Evolutionary conservation across 2,888 invertebrate genomes (phyloP).

Genomic region (Colletes collaris): DNA sequence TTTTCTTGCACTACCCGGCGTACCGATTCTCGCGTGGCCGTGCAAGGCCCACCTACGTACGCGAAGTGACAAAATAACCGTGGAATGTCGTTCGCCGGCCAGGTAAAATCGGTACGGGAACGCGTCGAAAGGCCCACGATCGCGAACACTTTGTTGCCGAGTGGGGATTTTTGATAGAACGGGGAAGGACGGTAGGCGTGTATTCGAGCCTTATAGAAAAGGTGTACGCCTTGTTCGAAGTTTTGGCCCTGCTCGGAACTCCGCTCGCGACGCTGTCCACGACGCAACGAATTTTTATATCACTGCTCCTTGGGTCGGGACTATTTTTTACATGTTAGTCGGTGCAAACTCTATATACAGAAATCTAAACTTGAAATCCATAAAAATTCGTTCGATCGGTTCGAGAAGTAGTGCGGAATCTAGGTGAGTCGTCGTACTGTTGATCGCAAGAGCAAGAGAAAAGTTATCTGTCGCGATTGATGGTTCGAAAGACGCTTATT

Average conservation of each 20-base stretch:
- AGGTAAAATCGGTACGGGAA: constrained; percentile 37
- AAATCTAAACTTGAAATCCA: too few species aligned
- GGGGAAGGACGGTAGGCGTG: constrained; percentile 15
- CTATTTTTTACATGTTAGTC: too few species aligned
- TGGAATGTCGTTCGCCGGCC: constrained; percentile 53
- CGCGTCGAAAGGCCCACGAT: constrained; percentile 49
- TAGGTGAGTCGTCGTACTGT: too few species aligned
- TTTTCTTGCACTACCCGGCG: not conserved
- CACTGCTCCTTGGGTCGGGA: too few species aligned
- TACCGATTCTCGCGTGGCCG: not conserved
- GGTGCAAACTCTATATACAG: too few species aligned
- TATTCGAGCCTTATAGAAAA: constrained; percentile 46
- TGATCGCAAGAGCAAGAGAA: too few species aligned
- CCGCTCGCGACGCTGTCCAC: not conserved
- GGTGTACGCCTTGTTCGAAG: constrained; percentile 5
- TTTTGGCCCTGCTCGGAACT: not conserved
- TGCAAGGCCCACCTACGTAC: constrained; percentile 9
- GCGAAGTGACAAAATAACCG: constrained; percentile 8
- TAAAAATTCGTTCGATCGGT: too few species aligned
- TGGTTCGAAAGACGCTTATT: too few species aligned
- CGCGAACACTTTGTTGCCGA: constrained; percentile 44
- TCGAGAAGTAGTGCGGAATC: too few species aligned
- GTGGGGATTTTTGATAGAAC: constrained; percentile 52
- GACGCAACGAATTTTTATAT: too few species aligned
- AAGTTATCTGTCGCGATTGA: too few species aligned